A percentile compares a stretch with the other conserved stretches of the same genome.
Conservation (phyloP, 1,140 invertebrate species). For the Trichoplusia ni region DNA sequence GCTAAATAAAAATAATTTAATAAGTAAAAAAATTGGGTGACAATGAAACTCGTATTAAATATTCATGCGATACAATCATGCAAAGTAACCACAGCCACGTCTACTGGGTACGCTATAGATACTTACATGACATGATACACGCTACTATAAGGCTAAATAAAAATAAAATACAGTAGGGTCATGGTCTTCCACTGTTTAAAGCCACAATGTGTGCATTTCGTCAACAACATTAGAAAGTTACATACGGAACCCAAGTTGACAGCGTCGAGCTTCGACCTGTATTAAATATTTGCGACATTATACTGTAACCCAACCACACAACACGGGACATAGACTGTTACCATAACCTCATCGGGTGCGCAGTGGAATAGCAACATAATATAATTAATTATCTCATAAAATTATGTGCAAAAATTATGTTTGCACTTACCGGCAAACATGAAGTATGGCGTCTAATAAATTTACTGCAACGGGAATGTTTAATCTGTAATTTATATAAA, state of each 20-base stretch:
- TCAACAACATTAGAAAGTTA: not conserved
- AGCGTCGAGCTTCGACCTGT: not conserved
- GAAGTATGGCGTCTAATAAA: slow-evolving; percentile 66
- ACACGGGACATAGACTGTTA: not conserved
- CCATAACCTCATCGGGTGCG: slow-evolving; percentile 12
- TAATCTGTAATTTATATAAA: slow-evolving; percentile 70
- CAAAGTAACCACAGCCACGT: no score
- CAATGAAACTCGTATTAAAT: not conserved
- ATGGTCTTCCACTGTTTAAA: slow-evolving; percentile 37
- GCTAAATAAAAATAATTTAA: not conserved
- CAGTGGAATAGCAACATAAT: slow-evolving; percentile 1
- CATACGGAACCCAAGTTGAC: not conserved
- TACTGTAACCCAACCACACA: not conserved
- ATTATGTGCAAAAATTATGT: slow-evolving; percentile 38
- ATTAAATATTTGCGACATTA: not conserved
- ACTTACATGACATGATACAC: slow-evolving; percentile 9
- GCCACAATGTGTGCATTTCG: slow-evolving; percentile 12
- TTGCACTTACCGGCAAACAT: slow-evolving; percentile 73
- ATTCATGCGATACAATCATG: slow-evolving; percentile 5
- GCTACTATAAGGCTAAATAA: slow-evolving; percentile 24
- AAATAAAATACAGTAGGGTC: slow-evolving; percentile 47
- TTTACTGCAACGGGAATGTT: slow-evolving; percentile 74
- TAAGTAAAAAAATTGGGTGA: not conserved
- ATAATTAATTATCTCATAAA: slow-evolving; percentile 15
- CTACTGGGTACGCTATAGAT: not conserved